These are phyloP conservation scores for Micromussa lordhowensis DNA, from an alignment of 92 coral and sea anemone genomes.

Conservation along the genomic window DNA sequence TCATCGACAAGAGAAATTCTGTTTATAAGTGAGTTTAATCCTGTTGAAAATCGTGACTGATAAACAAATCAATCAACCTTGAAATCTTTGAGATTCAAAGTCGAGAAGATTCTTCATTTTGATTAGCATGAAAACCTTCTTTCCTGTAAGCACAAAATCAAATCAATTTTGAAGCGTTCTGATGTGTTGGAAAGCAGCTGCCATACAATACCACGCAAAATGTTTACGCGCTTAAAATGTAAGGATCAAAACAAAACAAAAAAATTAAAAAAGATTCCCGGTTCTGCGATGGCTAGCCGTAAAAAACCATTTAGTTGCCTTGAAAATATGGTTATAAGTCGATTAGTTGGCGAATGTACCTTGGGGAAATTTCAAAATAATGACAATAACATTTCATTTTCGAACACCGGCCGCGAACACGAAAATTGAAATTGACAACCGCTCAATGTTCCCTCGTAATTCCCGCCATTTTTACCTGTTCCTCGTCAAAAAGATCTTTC, in stretches of 20 bases:
- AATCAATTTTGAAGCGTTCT: neutral
- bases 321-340: neutral
- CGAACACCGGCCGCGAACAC: neutral
- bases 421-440: slow-evolving; percentile 20
- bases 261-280: slow-evolving; percentile 1
- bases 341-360: neutral
- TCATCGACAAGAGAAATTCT: neutral
- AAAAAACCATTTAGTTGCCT: neutral
- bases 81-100: neutral
- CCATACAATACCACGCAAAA: neutral
- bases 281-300: neutral
- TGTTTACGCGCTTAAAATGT: neutral
- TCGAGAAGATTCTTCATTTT: neutral
- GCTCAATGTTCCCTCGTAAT: neutral
- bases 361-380: neutral
- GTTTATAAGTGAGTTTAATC: neutral
- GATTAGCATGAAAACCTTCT: neutral
- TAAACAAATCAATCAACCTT: neutral
- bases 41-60: neutral
- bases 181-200: neutral
- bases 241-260: neutral
- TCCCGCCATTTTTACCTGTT: slow-evolving; percentile 67
- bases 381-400: neutral
- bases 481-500: slow-evolving; percentile 88
- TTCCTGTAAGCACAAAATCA: neutral